phyloP scores from a whole-genome alignment of 2,113 vertebrate species.

The Microcebus ravelobensis region DNA sequence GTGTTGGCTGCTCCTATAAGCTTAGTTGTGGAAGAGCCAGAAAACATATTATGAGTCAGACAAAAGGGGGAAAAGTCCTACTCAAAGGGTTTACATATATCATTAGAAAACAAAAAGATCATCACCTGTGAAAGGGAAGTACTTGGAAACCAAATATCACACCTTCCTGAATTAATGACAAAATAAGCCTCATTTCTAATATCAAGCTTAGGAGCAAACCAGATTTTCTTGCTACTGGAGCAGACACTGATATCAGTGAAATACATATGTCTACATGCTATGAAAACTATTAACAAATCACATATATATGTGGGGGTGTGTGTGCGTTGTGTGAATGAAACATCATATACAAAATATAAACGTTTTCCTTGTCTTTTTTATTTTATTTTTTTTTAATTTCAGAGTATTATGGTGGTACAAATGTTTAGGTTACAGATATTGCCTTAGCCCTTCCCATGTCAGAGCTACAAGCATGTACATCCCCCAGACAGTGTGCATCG shows the following conservation, averaged over 20 bases:
- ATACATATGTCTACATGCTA: background rate
- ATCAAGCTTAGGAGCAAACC: background rate
- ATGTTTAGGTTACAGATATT: too few species aligned
- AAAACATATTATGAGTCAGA: background rate
- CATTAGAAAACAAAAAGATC: background rate
- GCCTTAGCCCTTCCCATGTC: too few species aligned
- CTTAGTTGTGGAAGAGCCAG: background rate
- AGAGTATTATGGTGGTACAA: too few species aligned
- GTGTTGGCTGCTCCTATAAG: background rate
- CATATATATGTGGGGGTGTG: background rate
- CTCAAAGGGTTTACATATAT: background rate
- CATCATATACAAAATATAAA: background rate
- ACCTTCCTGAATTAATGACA: background rate
- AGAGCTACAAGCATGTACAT: too few species aligned
- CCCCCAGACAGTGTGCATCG: too few species aligned
- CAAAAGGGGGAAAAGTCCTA: background rate
- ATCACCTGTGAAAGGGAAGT: background rate
- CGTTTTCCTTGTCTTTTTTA: too few species aligned
- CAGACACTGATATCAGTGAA: background rate
- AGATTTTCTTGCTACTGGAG: background rate
- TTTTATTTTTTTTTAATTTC: too few species aligned
- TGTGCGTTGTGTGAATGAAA: background rate
- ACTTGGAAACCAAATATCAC: background rate
- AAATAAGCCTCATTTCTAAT: background rate
- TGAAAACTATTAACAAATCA: background rate